These are phyloP conservation scores for Melozone crissalis DNA, from an alignment of 2,113 vertebrate species.

Conservation along the genomic window DNA sequence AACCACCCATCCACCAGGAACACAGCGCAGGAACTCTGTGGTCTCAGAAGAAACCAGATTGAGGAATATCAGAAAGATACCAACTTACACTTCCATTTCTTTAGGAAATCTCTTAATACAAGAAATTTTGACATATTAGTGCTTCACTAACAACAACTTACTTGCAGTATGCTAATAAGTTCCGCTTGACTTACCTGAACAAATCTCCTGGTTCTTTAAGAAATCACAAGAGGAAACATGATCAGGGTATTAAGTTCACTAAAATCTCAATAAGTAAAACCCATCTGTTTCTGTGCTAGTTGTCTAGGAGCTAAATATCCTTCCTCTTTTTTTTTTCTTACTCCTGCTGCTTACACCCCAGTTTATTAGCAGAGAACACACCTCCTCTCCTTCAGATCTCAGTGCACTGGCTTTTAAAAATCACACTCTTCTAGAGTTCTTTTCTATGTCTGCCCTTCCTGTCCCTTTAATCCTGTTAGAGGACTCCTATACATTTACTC, in stretches of 20 bases:
- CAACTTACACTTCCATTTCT: not conserved
- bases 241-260: not conserved
- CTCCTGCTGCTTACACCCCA: not conserved
- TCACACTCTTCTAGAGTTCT: not conserved
- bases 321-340: not conserved
- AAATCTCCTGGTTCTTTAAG: conserved; percentile 1
- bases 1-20: not conserved
- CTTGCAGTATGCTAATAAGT: not conserved
- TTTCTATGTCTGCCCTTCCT: not conserved
- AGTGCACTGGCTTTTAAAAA: not conserved
- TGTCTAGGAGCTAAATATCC: not conserved
- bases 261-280: not conserved
- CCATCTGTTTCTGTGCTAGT: not conserved
- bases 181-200: not conserved
- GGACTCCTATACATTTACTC: not conserved
- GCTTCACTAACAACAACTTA: not conserved
- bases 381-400: not conserved
- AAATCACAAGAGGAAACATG: conserved; percentile 1
- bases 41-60: not conserved
- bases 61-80: not conserved
- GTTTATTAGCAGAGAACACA: not conserved
- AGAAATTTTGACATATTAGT: not conserved
- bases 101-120: not conserved
- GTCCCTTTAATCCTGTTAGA: not conserved
- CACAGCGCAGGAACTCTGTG: not conserved